Base-by-base conservation (phyloP, 2,113 vertebrate species). In the Callipepla californica region DNA sequence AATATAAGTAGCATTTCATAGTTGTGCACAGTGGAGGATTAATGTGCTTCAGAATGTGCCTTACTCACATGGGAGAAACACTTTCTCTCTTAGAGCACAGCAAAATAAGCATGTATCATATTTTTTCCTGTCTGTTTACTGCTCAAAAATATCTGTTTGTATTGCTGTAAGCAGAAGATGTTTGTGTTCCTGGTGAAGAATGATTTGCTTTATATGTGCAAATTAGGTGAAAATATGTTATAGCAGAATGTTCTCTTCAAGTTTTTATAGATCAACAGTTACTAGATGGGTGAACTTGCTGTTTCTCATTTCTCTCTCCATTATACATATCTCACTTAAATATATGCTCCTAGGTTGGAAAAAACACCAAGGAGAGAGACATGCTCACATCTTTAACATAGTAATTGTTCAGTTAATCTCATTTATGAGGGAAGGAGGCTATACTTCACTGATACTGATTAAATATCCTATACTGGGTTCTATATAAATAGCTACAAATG, bases 341-440 rank as follows among this genome's bases (percentile, higher is more conserved):
- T 69, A 13, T 79, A 38, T 75, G 30, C 79, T 94, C 79, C 55
- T 94, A 62, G 67, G n/a, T 13, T 93, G 70, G 85, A 84, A 95
- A 96, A 96, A 96, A 95, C 51, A 53, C 5, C 36, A 51, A 82
- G 89, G 74, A 92, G 47, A 69, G 68, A 95, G 84, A 69, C 5
- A 6, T 67, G 79, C 91, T 96, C 92, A 48, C 74, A 59, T 81
- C 48, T 91, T 95, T 96, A 96, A 85, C 51, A 78, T 58, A 91
- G 87, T 94, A 94, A 94, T 96, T 97, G 73, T 96, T 97, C 62
- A 53, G 36, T 94, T 94, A 92, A 95, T 97, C 94, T 95, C 92
- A 92, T 77, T 95, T 96, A 75, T 95, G 61, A 82, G 20, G 14
- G 47, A 58, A 77, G 86, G 92, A 96, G 72, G 70, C 70, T 94